phyloP scores from a whole-genome alignment of 2,797 vertebrate species.

The Xyrichtys novacula region DNA sequence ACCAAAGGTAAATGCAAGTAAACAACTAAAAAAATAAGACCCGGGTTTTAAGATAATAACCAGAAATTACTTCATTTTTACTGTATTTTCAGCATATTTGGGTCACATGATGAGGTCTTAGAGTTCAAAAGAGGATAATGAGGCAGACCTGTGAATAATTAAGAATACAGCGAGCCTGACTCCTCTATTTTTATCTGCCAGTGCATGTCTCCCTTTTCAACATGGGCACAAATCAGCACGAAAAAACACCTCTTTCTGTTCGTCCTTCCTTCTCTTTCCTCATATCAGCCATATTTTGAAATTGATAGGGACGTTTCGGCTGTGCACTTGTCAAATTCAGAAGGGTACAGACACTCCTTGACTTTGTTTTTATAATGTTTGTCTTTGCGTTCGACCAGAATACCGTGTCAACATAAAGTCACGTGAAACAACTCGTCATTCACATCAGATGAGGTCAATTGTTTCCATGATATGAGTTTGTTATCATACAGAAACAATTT shows the following conservation, averaged over 20 bases:
- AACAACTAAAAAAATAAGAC: background rate
- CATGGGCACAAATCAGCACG: background rate
- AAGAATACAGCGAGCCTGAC: background rate
- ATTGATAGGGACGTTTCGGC: background rate
- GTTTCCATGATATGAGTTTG: background rate
- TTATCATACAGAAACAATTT: background rate
- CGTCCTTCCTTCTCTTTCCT: background rate
- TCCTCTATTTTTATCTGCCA: slow-evolving; percentile 4
- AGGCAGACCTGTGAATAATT: background rate
- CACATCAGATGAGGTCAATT: background rate
- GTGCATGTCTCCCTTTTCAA: background rate
- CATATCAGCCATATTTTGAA: background rate
- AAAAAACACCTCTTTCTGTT: background rate
- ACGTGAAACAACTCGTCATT: background rate
- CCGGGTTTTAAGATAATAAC: background rate
- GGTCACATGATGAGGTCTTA: background rate
- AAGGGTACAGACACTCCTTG: background rate
- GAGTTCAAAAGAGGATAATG: background rate
- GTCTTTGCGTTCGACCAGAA: background rate
- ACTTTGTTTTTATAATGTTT: background rate
- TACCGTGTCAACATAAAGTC: background rate
- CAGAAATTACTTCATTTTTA: background rate
- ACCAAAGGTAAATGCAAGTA: background rate
- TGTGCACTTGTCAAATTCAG: background rate
- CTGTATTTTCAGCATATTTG: background rate